phyloP scores from a whole-genome alignment of 2,888 invertebrate genomes.

The Platycheirus albimanus region DNA sequence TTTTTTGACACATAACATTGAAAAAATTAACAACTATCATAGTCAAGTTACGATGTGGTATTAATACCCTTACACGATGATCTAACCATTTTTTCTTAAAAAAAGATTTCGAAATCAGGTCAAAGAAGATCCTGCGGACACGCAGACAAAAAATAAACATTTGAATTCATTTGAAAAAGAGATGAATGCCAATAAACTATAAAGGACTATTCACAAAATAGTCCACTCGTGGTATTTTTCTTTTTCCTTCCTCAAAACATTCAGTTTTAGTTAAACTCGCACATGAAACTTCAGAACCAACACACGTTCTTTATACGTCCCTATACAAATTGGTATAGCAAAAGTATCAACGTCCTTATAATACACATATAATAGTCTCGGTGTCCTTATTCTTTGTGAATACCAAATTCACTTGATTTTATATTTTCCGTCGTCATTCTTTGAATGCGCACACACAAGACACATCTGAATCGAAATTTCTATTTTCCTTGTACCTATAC shows the following conservation, averaged over 20 bases:
- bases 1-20: too few relatives aligned
- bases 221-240: constrained; percentile 23
- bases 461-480: constrained; percentile 55
- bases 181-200: constrained; percentile 68
- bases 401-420: constrained; percentile 63
- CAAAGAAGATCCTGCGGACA: constrained; percentile 44
- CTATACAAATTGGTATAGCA: constrained; percentile 10
- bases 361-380: constrained; percentile 18
- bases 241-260: neutral
- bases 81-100: too few relatives aligned
- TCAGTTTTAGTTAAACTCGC: too few relatives aligned
- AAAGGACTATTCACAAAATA: constrained; percentile 62
- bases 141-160: constrained; percentile 68
- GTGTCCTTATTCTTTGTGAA: constrained; percentile 66
- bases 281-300: too few relatives aligned
- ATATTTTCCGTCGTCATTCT: constrained; percentile 38
- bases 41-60: too few relatives aligned
- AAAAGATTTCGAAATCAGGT: constrained; percentile 65
- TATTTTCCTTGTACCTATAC: constrained; percentile 47
- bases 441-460: too few relatives aligned
- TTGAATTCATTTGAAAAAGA: constrained; percentile 41
- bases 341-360: constrained; percentile 29
- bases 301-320: neutral
- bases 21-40: too few relatives aligned
- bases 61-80: too few relatives aligned